Conservation (phyloP, 2,113 vertebrate genomes). For the Ascaphus truei region DNA sequence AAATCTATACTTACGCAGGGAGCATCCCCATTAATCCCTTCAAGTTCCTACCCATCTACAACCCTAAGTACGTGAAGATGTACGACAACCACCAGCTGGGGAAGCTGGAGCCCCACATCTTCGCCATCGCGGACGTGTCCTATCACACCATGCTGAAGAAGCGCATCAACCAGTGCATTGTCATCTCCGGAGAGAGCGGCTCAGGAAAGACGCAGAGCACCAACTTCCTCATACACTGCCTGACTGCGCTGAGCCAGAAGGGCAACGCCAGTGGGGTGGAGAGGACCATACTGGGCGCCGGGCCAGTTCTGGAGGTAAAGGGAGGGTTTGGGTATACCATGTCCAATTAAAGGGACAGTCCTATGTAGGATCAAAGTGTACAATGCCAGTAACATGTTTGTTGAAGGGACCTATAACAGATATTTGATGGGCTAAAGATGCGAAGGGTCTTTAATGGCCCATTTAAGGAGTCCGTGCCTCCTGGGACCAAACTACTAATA, state of each 20-base stretch:
- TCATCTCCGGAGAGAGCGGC: slow-evolving; percentile 89
- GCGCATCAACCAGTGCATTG: slow-evolving; percentile 81
- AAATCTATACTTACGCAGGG: slow-evolving; percentile 88
- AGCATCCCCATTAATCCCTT: slow-evolving; percentile 93
- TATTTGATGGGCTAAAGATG: too few species aligned
- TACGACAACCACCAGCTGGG: slow-evolving; percentile 90
- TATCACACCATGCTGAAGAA: slow-evolving; percentile 84
- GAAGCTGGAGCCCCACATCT: slow-evolving; percentile 87
- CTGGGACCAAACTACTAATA: too few species aligned
- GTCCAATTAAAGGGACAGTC: too few species aligned
- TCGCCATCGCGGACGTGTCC: slow-evolving; percentile 83
- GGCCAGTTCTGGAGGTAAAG: slow-evolving; percentile 90
- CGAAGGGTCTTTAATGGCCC: too few species aligned
- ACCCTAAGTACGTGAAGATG: slow-evolving; percentile 90
- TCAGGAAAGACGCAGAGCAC: slow-evolving; percentile 94
- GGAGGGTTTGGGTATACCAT: too few species aligned
- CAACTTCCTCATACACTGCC: slow-evolving; percentile 91
- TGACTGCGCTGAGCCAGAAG: slow-evolving; percentile 89
- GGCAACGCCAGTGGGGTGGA: slow-evolving; percentile 81
- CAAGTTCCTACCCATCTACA: slow-evolving; percentile 89
- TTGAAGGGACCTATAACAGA: too few species aligned
- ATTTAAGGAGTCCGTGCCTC: too few species aligned
- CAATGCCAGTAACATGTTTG: too few species aligned
- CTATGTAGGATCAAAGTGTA: too few species aligned
- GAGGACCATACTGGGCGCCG: slow-evolving; percentile 86